phyloP scores from a whole-genome alignment of 2,888 invertebrate genomes.

The Lissocephala sabroskyi region DNA sequence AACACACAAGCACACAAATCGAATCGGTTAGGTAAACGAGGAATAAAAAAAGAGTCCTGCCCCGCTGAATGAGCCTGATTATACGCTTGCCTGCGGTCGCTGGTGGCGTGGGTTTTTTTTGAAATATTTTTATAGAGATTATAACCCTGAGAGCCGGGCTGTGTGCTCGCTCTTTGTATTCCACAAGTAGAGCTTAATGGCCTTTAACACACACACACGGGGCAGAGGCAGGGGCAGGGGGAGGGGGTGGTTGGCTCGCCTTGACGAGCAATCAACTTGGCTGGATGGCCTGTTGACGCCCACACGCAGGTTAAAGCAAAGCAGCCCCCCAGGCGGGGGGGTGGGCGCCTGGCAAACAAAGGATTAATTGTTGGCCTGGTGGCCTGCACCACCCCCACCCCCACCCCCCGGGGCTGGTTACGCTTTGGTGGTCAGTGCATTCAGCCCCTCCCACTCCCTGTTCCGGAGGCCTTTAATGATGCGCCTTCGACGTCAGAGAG shows the following conservation, averaged over 20 bases:
- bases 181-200: constrained; percentile 62
- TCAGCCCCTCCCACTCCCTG: no score
- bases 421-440: no score
- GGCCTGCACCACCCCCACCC: no score
- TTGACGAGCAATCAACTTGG: constrained; percentile 26
- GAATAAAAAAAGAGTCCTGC: no score
- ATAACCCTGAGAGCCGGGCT: constrained; percentile 32
- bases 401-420: no score
- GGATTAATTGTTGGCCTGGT: constrained; percentile 44
- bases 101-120: no score
- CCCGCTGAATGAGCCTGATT: neutral
- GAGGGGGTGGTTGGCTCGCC: no score
- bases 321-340: constrained; percentile 20
- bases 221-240: constrained; percentile 5
- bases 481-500: no score
- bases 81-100: neutral
- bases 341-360: constrained; percentile 34
- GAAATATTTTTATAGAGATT: constrained; percentile 56
- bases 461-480: no score
- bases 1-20: no score
- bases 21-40: no score
- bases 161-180: constrained; percentile 57
- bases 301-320: no score
- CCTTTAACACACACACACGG: constrained; percentile 39
- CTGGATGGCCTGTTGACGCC: neutral